These are phyloP conservation scores for Heliconius sara DNA, from an alignment of 2,888 invertebrate genomes.

Conservation along the genomic window DNA sequence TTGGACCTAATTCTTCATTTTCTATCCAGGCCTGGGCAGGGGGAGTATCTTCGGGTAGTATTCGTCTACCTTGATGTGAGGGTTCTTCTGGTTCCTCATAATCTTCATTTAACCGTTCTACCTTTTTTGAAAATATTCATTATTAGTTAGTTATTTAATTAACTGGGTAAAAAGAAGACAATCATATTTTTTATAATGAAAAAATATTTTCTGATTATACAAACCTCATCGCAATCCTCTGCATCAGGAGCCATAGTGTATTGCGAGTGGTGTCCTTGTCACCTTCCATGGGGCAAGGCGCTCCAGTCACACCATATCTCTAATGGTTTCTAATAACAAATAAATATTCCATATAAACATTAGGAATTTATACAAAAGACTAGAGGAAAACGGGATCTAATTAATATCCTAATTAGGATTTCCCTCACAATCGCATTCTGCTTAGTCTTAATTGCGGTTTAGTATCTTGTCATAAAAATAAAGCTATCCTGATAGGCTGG, in stretches of 20 bases:
- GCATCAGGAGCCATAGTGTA: constrained; percentile 66
- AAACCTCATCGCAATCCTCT: constrained; percentile 62
- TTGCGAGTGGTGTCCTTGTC: constrained; percentile 48
- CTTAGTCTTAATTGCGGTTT: constrained; percentile 49
- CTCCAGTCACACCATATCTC: constrained; percentile 46
- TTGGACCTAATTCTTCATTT: constrained; percentile 58
- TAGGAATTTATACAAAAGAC: constrained; percentile 46
- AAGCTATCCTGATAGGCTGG: constrained; percentile 2
- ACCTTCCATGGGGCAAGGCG: constrained; percentile 48
- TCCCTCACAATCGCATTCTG: constrained; percentile 48
- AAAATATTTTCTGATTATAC: neutral
- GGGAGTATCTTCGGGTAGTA: constrained; percentile 58
- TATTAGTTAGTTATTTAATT: neutral
- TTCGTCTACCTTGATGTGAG: constrained; percentile 59
- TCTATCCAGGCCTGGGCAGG: constrained; percentile 70
- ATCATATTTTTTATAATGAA: neutral
- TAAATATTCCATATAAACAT: constrained; percentile 40
- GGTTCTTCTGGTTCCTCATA: constrained; percentile 48
- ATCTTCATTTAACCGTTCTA: constrained; percentile 57
- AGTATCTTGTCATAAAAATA: constrained; percentile 30
- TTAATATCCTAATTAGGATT: constrained; percentile 49
- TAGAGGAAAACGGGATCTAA: constrained; percentile 48
- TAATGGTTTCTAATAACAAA: constrained; percentile 49
- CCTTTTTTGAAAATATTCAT: constrained; percentile 32
- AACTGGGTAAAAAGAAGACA: neutral